Conservation (phyloP, 1,140 invertebrate genomes). For the Diabrotica undecimpunctata region DNA sequence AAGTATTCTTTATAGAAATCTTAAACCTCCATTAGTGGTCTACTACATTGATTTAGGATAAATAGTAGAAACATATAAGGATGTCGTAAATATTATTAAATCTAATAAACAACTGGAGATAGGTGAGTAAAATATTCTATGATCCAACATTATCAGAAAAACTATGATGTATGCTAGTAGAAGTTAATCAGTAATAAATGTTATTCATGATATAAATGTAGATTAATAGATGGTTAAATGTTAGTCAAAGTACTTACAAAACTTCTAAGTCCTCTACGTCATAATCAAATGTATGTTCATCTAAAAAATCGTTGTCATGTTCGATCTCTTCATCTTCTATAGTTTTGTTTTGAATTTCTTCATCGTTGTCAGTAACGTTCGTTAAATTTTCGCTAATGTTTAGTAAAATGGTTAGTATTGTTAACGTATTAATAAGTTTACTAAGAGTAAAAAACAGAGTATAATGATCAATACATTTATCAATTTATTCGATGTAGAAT, state of each 20-base stretch:
- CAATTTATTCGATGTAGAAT: too few species aligned
- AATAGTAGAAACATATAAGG: too few species aligned
- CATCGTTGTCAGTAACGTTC: conserved; percentile 31
- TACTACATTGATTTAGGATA: too few species aligned
- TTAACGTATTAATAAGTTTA: not conserved
- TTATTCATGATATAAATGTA: not conserved
- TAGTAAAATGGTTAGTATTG: conserved; percentile 22
- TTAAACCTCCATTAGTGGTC: too few species aligned
- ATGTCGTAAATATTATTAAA: too few species aligned
- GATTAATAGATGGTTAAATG: conserved; percentile 19
- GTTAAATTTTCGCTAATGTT: conserved; percentile 30
- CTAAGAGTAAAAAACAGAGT: not conserved
- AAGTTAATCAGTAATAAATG: not conserved
- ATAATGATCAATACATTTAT: too few species aligned
- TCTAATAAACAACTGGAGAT: too few species aligned
- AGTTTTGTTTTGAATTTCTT: conserved; percentile 31
- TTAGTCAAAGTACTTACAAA: conserved; percentile 20
- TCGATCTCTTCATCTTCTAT: conserved; percentile 29
- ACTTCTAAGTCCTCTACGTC: conserved; percentile 21
- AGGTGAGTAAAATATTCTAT: too few species aligned
- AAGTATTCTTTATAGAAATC: too few species aligned
- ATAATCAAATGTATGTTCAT: conserved; percentile 36
- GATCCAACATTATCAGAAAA: too few species aligned
- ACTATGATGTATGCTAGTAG: too few species aligned
- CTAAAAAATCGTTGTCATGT: conserved; percentile 26